Base-by-base conservation (phyloP, 1,140 invertebrate species). In the Propsilocerus akamusi region DNA sequence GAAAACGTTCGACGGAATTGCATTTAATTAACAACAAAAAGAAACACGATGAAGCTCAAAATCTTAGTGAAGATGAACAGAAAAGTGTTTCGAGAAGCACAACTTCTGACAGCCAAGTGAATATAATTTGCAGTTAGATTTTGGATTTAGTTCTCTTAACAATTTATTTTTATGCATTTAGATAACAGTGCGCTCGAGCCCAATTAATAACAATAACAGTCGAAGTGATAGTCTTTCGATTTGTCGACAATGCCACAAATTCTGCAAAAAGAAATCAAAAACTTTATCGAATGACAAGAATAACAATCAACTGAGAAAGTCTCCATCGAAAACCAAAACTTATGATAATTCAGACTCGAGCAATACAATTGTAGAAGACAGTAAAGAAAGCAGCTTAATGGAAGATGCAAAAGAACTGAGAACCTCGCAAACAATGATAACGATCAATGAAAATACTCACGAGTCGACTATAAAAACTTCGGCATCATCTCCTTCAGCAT, bases 231-330 rank as follows among this genome's bases (percentile, higher is more conserved):
- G 73, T 50, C 67, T 77, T 55, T 70, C 76, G 28, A 76, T 82
- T 8, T 82, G 80, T 63, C 72, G 76, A 53, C 76, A 81, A 57
- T 82, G 80, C 59, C 80, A 81, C 57, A 80, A 78, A 65, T 80
- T 78, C 55, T 82, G 80, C 63, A 61, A 67, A 49, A 58, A 58
- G 53, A 51, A 62, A 48, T 55, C 47, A 6, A 14, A 20, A 41
- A 20, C 17, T 14, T 30, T n/a, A 30, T 11, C n/a, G 28, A 41
- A 41, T 20, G 34, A 41, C 34, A 41, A 17, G 6, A 41, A 41
- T 20, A 41, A 41, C 17, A 41, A 41, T 41, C 34, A 41, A 41
- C 14, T 41, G 10, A 41, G 14, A 20, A 14, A 41, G 22, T 41
- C 34, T 6, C n/a, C n/a, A n/a, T n/a, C n/a, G n/a, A n/a, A n/a